Percentiles rank a stretch among this genome's conserved stretches.
These are phyloP conservation scores for Isurus oxyrinchus DNA, from an alignment of 2,113 vertebrate species.

Conservation along the genomic window DNA sequence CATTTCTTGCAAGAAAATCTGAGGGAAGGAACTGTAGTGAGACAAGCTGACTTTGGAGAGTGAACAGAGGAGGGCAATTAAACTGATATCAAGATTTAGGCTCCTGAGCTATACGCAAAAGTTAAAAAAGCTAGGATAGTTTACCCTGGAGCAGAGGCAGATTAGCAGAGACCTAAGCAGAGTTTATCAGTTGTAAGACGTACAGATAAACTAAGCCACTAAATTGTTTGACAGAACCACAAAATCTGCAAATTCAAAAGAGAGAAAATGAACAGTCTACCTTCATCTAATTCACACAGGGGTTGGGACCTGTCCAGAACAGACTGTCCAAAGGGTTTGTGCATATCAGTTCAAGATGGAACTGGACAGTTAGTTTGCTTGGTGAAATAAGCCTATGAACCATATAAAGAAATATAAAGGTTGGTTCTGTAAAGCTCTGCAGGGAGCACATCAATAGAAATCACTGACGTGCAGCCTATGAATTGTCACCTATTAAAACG, in stretches of 20 bases:
- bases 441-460: not conserved
- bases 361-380: not conserved
- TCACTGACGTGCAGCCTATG: not conserved
- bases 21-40: not conserved
- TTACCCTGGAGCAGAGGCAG: not conserved
- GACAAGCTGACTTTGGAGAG: not conserved
- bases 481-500: not conserved
- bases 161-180: not conserved
- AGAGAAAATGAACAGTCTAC: not conserved
- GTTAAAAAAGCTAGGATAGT: not conserved
- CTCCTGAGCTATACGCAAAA: not conserved
- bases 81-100: not conserved
- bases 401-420: not conserved
- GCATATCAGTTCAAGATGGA: not conserved
- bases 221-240: not conserved
- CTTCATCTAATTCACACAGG: not conserved
- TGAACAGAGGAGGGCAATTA: not conserved
- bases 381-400: not conserved
- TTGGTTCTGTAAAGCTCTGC: not conserved
- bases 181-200: not conserved
- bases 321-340: not conserved
- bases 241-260: not conserved
- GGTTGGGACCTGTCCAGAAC: not conserved
- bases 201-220: not conserved
- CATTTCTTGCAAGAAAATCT: not conserved